These are phyloP conservation scores for Clupea harengus DNA, from an alignment of 2,113 vertebrate species.

Conservation along the genomic window DNA sequence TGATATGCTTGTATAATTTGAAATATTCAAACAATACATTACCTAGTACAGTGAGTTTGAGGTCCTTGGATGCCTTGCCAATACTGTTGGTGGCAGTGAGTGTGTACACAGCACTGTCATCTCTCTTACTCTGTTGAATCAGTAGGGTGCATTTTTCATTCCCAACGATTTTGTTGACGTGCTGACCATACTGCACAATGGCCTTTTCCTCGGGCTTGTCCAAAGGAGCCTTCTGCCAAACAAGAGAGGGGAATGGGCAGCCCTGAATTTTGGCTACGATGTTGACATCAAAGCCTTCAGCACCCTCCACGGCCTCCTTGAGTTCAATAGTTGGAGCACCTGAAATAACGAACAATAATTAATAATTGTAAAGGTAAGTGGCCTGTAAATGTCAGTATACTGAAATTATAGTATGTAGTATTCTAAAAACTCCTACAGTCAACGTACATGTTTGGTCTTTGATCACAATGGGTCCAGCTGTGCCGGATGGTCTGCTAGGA, in stretches of 20 bases:
- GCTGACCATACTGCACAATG: slow-evolving; percentile 84
- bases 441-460: slow-evolving; percentile 96
- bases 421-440: background rate
- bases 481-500: slow-evolving; percentile 86
- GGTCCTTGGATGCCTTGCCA: slow-evolving; percentile 87
- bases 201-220: slow-evolving; percentile 88
- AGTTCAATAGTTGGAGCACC: slow-evolving; percentile 89
- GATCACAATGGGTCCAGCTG: slow-evolving; percentile 86
- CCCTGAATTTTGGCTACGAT: slow-evolving; percentile 91
- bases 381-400: background rate
- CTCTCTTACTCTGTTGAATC: slow-evolving; percentile 87
- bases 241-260: slow-evolving; percentile 90
- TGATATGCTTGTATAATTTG: background rate
- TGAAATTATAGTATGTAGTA: background rate
- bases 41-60: slow-evolving; percentile 90
- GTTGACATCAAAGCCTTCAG: slow-evolving; percentile 88
- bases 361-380: slow-evolving; percentile 19
- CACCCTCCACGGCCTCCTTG: slow-evolving; percentile 89
- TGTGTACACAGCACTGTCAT: slow-evolving; percentile 86
- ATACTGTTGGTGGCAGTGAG: slow-evolving; percentile 89
- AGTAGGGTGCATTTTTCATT: slow-evolving; percentile 89
- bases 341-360: slow-evolving; percentile 55
- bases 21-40: slow-evolving; percentile 40
- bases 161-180: slow-evolving; percentile 88
- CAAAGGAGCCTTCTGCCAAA: slow-evolving; percentile 84